Conservation (phyloP, 2,797 vertebrate genomes). For the Peromyscus melanophrys region DNA sequence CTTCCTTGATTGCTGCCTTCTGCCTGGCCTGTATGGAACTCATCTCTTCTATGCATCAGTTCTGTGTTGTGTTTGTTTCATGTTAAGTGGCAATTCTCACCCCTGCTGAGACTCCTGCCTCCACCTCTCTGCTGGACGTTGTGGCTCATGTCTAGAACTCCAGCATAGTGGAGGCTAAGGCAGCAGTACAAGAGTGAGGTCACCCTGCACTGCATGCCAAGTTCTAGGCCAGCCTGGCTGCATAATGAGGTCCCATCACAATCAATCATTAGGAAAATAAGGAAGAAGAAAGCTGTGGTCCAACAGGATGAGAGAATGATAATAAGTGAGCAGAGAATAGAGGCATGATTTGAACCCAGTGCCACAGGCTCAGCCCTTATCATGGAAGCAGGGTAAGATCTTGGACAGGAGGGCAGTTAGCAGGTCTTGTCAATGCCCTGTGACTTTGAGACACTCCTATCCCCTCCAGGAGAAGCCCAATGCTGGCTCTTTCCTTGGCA, state of each 20-base stretch:
- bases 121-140: background rate
- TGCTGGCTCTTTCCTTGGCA: background rate
- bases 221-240: background rate
- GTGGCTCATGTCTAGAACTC: background rate
- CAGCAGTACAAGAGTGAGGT: background rate
- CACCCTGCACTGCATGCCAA: background rate
- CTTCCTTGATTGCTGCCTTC: background rate
- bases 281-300: background rate
- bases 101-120: background rate
- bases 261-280: background rate
- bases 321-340: background rate
- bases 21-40: background rate
- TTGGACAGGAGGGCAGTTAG: background rate
- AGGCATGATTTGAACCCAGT: background rate
- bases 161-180: background rate
- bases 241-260: background rate
- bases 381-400: fast-evolving
- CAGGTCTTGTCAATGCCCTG: background rate
- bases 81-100: background rate
- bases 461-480: background rate
- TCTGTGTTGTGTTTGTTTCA: background rate
- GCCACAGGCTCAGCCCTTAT: background rate
- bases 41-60: too few relatives aligned
- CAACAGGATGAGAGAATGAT: background rate
- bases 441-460: background rate